Evolutionary conservation across 2,797 vertebrate genomes (phyloP), one percentile per base, ranked within the genome.

Genomic region (Oreortyx pictus): DNA sequence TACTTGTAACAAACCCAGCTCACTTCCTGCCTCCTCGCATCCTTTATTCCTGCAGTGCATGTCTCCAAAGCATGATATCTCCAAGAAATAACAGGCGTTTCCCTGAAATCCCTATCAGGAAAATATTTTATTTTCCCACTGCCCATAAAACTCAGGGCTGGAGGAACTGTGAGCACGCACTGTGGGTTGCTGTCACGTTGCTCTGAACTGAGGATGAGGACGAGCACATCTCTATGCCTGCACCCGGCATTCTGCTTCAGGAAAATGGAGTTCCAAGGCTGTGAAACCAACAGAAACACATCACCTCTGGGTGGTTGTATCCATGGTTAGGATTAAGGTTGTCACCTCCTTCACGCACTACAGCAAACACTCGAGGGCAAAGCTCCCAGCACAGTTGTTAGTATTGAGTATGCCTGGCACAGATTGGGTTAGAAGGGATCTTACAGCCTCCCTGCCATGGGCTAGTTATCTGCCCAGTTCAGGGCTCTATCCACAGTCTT

Each of bases 61-160:
- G 12, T 14, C 73, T 91, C 62, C 79, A 80, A 60, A 72, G 41
- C 54, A 25, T 1, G 37, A 3, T 7, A 49, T 27, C 54, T 86
- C 66, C 41, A 37, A 81, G 66, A 79, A 86, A 46, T 7, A 64
- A 33, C 29, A 68, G 59, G 61, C 6, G 0, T 84, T 72, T 13
- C 67, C 64, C 43, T 92, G 72, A 74, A 75, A 91, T 72, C 77
- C 59, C 57, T 67, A 43, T 17, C 44, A 43, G 59, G 68, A 85
- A 78, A 83, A 78, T 1, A 33, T 23, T 44, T 49, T 18, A 1
- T 20, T 74, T 76, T 64, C 7, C 62, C 37, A 43, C 9, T 1
- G 7, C 20, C 57, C n/a, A 29, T 18, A 64, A 56, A 39, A 14
- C 15, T 54, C 47, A 35, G 43, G 75, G 39, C 2, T 57, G 0